Evolutionary conservation across 2,113 vertebrate genomes (phyloP).

Genomic region (Zosterops pallidus): DNA sequence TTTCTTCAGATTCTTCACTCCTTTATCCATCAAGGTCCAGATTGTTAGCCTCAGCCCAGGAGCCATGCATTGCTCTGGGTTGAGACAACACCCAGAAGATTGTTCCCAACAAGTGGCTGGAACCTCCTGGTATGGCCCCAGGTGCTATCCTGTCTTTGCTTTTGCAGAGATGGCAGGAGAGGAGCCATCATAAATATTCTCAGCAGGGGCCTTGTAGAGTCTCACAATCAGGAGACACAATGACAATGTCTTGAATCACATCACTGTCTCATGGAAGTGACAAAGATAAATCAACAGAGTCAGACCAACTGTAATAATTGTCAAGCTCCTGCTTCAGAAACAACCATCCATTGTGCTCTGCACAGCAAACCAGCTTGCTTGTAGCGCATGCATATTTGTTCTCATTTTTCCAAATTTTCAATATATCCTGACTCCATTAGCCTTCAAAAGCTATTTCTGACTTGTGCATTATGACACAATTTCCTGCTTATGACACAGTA

Average conservation of each 20-base stretch:
- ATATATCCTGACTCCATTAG: neutral
- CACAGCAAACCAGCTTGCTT: neutral
- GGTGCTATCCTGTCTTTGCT: neutral
- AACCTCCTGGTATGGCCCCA: neutral
- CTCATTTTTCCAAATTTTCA: neutral
- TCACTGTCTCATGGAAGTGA: neutral
- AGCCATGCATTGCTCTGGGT: neutral
- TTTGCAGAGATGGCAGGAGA: neutral
- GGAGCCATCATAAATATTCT: neutral
- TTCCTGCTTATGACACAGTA: neutral
- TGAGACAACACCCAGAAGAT: neutral
- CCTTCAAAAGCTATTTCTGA: neutral
- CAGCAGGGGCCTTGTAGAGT: neutral
- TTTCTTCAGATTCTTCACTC: neutral
- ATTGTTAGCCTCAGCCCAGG: neutral
- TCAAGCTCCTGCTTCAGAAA: neutral
- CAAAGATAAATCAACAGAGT: neutral
- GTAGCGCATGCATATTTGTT: neutral
- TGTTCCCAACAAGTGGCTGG: neutral
- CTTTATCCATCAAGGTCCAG: neutral
- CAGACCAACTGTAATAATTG: neutral
- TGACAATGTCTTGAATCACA: neutral
- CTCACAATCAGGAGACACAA: neutral
- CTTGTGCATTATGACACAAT: neutral
- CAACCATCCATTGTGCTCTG: accelerated